Evolutionary conservation across 2,797 vertebrate genomes (phyloP).

Genomic region (Notolabrus celidotus): DNA sequence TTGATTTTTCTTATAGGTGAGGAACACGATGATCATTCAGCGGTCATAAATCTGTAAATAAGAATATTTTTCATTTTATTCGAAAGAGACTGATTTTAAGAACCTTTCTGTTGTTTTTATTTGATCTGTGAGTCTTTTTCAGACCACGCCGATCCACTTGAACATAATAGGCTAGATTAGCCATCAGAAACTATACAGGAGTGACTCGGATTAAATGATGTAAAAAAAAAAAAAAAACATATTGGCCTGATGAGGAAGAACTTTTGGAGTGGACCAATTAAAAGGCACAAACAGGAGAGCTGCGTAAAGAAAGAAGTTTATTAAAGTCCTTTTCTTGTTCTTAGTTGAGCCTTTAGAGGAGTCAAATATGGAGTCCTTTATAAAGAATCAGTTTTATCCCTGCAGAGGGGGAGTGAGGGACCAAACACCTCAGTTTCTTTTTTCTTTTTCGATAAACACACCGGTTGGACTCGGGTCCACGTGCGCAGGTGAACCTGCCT

Average conservation of each 20-base stretch:
- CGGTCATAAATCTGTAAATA: constrained; percentile 82
- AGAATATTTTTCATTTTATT: constrained; percentile 85
- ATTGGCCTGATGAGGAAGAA: constrained; percentile 33
- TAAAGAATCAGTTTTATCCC: constrained; percentile 49
- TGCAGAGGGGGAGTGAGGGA: constrained; percentile 28
- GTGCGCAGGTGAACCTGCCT: constrained; percentile 60
- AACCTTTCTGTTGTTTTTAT: constrained; percentile 40
- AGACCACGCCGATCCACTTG: constrained; percentile 66
- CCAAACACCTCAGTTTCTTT: constrained; percentile 40
- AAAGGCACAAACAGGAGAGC: constrained; percentile 37
- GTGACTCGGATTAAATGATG: constrained; percentile 4
- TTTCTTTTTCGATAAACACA: constrained; percentile 28
- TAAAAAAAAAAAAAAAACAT: background rate
- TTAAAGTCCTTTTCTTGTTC: constrained; percentile 66
- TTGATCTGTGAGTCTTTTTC: constrained; percentile 61
- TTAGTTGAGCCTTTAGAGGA: constrained; percentile 64
- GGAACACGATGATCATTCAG: constrained; percentile 30
- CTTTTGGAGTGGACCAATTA: constrained; percentile 40
- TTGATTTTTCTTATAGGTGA: constrained; percentile 37
- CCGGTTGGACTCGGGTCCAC: constrained; percentile 45
- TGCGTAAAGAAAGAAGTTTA: constrained; percentile 51
- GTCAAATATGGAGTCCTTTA: constrained; percentile 65
- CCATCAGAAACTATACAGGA: constrained; percentile 60
- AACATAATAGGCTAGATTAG: constrained; percentile 66
- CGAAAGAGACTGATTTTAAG: constrained; percentile 73